Conservation (phyloP, 2,113 vertebrate genomes). For the Urocolius indicus region DNA sequence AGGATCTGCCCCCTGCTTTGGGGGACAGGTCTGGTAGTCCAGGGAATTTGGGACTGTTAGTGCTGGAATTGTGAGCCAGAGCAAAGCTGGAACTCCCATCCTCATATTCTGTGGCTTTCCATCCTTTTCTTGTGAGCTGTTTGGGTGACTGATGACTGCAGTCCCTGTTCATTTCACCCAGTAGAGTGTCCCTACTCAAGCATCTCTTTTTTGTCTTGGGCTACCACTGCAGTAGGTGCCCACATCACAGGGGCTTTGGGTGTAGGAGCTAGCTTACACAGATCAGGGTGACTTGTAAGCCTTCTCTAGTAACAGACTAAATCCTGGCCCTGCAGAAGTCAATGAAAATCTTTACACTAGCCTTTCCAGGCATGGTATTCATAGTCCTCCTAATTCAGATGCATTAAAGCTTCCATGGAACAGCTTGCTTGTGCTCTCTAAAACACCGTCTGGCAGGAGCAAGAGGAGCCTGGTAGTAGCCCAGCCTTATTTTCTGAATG, state of each 20-base stretch:
- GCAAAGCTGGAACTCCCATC: neutral
- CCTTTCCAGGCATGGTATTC: neutral
- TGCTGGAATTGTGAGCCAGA: neutral
- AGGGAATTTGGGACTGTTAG: neutral
- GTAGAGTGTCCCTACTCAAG: neutral
- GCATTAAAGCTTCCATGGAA: conserved; percentile 35
- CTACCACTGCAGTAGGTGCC: neutral
- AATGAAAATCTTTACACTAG: conserved; percentile 30
- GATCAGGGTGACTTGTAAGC: neutral
- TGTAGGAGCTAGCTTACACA: neutral
- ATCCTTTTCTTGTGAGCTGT: neutral
- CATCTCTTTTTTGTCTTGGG: neutral
- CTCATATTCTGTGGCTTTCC: neutral
- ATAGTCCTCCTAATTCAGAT: conserved; percentile 47
- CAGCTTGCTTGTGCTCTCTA: conserved; percentile 56
- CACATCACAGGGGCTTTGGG: neutral
- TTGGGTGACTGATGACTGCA: neutral
- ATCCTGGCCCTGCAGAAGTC: conserved; percentile 41
- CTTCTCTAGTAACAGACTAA: neutral
- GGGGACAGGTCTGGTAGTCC: neutral
- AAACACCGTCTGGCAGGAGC: conserved; percentile 41
- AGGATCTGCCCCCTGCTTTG: neutral
- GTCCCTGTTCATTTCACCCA: neutral
- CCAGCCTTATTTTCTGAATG: conserved; percentile 61
- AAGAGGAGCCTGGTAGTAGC: conserved; percentile 22